Evolutionary conservation across 2,888 invertebrate genomes (phyloP).

Genomic region (Baronia brevicornis): DNA sequence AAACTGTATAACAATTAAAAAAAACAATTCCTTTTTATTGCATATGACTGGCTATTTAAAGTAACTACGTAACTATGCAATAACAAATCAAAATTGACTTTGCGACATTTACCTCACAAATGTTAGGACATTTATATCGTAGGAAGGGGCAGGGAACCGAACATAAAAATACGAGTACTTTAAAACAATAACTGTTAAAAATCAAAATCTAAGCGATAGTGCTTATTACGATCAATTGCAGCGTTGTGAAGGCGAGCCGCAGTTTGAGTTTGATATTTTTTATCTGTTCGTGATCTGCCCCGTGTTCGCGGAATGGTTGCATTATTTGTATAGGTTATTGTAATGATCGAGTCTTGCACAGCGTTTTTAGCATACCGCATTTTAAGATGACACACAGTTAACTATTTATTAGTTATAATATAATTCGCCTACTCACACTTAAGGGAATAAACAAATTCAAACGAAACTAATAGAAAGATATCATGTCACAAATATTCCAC

Average conservation of each 20-base stretch:
- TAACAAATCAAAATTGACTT: too few species aligned
- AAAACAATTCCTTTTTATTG: too few species aligned
- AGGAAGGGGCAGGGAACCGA: constrained; percentile 14
- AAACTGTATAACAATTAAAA: too few species aligned
- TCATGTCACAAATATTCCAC: too few species aligned
- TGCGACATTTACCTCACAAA: constrained; percentile 8
- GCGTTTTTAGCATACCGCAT: too few species aligned
- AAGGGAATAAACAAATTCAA: too few species aligned
- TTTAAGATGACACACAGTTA: constrained; percentile 5
- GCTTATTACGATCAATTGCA: too few species aligned
- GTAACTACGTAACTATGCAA: too few species aligned
- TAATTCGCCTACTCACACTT: too few species aligned
- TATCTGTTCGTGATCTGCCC: constrained; percentile 11
- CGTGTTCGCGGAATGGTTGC: constrained; percentile 7
- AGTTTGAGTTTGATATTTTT: constrained; percentile 14
- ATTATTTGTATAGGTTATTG: constrained; percentile 5
- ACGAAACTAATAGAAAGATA: too few species aligned
- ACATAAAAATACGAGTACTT: constrained; percentile 22
- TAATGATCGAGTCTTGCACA: constrained; percentile 8
- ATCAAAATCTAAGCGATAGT: constrained; percentile 16
- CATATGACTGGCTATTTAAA: too few species aligned
- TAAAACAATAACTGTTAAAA: constrained; percentile 26
- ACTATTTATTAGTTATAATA: too few species aligned
- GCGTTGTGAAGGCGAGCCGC: constrained; percentile 3
- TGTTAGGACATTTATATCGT: constrained; percentile 9